Evolutionary conservation across 2,797 vertebrate genomes (phyloP).

Genomic region (Macropodus opercularis): DNA sequence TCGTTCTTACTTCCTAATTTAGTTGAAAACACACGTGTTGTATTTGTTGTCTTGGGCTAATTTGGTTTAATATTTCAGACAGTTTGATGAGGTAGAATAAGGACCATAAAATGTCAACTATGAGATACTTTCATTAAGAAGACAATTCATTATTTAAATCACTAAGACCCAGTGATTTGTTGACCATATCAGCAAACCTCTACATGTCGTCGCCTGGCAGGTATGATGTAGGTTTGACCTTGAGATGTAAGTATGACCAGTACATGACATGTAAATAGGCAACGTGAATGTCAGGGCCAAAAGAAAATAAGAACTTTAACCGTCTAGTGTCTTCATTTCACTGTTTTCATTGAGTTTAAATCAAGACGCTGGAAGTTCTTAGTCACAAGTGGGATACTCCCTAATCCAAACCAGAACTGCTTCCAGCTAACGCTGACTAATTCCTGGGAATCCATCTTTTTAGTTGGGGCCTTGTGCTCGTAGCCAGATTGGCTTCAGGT

Average conservation of each 20-base stretch:
- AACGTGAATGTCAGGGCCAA: background rate
- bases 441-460: slow-evolving; percentile 66
- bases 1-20: no score
- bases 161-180: background rate
- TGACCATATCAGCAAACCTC: background rate
- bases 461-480: slow-evolving; percentile 64
- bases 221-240: slow-evolving; percentile 28
- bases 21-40: no score
- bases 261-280: background rate
- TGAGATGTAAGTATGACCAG: slow-evolving; percentile 10
- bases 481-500: slow-evolving; percentile 52
- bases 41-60: no score
- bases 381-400: slow-evolving; percentile 20
- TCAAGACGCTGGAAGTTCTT: background rate
- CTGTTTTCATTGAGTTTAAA: slow-evolving; percentile 1
- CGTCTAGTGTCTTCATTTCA: background rate
- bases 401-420: slow-evolving; percentile 12
- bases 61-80: no score
- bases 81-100: no score
- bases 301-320: background rate
- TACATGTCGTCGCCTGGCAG: background rate
- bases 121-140: background rate
- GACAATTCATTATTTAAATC: no score
- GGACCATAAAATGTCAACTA: no score
- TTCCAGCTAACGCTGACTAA: slow-evolving; percentile 66